These are phyloP conservation scores for Listrodromus nycthemerus DNA, from an alignment of 2,888 invertebrate genomes.

Conservation along the genomic window DNA sequence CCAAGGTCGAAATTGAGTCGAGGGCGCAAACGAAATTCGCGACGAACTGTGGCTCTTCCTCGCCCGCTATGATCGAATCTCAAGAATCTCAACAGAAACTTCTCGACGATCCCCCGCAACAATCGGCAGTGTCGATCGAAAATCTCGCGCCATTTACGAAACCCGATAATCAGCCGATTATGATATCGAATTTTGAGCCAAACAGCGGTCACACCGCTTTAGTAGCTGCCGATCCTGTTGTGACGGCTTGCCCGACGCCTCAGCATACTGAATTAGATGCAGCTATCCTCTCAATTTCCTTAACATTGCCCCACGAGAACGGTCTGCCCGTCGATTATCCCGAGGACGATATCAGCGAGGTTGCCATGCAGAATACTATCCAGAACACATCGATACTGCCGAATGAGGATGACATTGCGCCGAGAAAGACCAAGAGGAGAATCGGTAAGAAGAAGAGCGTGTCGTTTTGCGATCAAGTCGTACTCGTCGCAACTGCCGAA, in stretches of 20 bases:
- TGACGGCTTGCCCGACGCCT: slow-evolving; percentile 35
- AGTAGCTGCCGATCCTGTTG: slow-evolving; percentile 57
- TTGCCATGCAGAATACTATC: slow-evolving; percentile 83
- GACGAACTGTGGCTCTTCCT: slow-evolving; percentile 63
- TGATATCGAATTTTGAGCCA: slow-evolving; percentile 73
- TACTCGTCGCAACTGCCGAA: slow-evolving; percentile 95
- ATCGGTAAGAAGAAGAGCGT: slow-evolving; percentile 94
- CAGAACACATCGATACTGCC: slow-evolving; percentile 82
- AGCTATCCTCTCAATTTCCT: slow-evolving; percentile 81
- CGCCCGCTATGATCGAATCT: slow-evolving; percentile 68
- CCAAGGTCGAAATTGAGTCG: slow-evolving; percentile 76
- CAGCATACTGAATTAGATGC: slow-evolving; percentile 79
- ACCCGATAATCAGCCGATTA: slow-evolving; percentile 62
- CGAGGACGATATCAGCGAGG: slow-evolving; percentile 82
- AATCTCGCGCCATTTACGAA: slow-evolving; percentile 62
- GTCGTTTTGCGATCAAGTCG: slow-evolving; percentile 97
- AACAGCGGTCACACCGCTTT: slow-evolving; percentile 76
- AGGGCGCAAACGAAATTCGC: slow-evolving; percentile 71
- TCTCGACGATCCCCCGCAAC: slow-evolving; percentile 44
- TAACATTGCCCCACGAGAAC: slow-evolving; percentile 85
- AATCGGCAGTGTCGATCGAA: slow-evolving; percentile 52
- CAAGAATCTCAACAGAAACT: slow-evolving; percentile 61
- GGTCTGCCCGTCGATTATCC: slow-evolving; percentile 84
- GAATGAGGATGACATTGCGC: slow-evolving; percentile 82
- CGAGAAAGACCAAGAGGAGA: slow-evolving; percentile 85